Evolutionary conservation across 1,140 invertebrate genomes (phyloP).

Genomic region (Sipha flava): DNA sequence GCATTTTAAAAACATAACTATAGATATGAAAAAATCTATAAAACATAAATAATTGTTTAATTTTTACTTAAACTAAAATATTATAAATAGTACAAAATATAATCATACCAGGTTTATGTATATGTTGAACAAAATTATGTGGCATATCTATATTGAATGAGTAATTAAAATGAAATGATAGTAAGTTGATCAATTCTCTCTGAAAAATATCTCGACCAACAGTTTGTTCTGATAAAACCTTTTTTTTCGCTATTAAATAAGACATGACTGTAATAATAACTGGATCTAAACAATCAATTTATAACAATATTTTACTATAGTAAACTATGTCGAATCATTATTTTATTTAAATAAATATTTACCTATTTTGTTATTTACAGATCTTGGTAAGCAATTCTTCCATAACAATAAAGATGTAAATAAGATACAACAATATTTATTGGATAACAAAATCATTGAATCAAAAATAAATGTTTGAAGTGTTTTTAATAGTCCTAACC

Average conservation of each 20-base stretch:
- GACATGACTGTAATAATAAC: not conserved
- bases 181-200: conserved; percentile 13
- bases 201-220: conserved; percentile 11
- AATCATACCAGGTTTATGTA: conserved; percentile 1
- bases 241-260: conserved; percentile 10
- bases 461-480: conserved; percentile 19
- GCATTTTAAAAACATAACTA: conserved; percentile 13
- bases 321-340: not conserved
- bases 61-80: not conserved
- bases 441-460: conserved; percentile 10
- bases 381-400: not conserved
- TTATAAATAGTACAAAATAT: no score
- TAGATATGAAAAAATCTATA: conserved; percentile 14
- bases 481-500: not conserved
- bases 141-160: not conserved
- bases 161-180: conserved; percentile 15
- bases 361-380: not conserved
- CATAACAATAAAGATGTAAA: conserved; percentile 14
- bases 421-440: conserved; percentile 19
- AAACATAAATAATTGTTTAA: not conserved
- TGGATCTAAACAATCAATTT: not conserved
- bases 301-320: not conserved
- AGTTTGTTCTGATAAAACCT: not conserved
- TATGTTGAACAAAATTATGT: not conserved
- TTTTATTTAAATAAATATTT: not conserved